These are phyloP conservation scores for Trachelus tabidus DNA, from an alignment of 2,888 invertebrate genomes.

Conservation along the genomic window DNA sequence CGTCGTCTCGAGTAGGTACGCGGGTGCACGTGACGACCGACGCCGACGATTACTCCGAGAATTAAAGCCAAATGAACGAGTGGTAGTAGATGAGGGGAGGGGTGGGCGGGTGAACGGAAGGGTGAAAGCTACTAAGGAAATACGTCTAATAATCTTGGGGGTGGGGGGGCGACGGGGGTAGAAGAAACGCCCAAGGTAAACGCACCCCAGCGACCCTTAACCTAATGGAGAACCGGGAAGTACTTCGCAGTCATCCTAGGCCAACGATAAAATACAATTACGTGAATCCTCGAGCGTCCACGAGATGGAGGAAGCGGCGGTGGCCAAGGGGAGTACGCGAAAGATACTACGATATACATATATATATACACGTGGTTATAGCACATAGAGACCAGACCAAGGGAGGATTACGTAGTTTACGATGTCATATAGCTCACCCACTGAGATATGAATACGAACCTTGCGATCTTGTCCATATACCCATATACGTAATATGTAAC, in stretches of 20 bases:
- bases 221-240: conserved; percentile 7
- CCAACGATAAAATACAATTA: conserved; percentile 46
- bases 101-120: background rate
- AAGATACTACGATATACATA: conserved; percentile 9
- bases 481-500: conserved; percentile 31
- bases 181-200: background rate
- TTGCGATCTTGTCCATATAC: conserved; percentile 15
- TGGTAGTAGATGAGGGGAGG: conserved; percentile 15
- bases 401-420: conserved; percentile 49
- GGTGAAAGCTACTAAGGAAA: background rate
- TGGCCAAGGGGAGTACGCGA: conserved; percentile 13
- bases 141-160: background rate
- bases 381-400: conserved; percentile 9
- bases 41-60: background rate
- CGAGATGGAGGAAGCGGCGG: conserved; percentile 5
- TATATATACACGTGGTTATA: background rate
- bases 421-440: conserved; percentile 39
- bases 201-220: background rate
- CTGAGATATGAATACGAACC: conserved; percentile 40
- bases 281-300: conserved; percentile 28
- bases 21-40: background rate
- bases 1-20: background rate
- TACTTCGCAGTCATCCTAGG: conserved; percentile 17
- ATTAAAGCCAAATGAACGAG: conserved; percentile 13
- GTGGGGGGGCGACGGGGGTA: background rate